Evolutionary conservation across 2,113 vertebrate species (phyloP).

Genomic region (Scalopus aquaticus): DNA sequence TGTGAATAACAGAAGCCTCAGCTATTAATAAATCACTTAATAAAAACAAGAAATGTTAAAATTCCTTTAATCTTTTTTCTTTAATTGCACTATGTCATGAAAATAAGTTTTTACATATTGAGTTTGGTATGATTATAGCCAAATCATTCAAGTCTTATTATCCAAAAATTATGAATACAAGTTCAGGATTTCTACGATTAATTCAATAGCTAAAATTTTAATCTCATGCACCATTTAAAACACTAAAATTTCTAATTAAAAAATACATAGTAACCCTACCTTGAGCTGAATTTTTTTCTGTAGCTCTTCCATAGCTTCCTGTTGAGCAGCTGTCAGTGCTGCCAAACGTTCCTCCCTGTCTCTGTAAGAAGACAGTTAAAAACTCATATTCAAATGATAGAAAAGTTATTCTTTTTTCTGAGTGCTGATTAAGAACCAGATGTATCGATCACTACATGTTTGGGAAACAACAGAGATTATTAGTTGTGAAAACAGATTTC

Average conservation of each 20-base stretch:
- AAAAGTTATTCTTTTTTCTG: neutral
- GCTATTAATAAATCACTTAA: neutral
- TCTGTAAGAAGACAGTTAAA: constrained; percentile 79
- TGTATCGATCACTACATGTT: neutral
- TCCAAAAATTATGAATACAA: neutral
- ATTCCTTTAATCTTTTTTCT: neutral
- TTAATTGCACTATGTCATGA: neutral
- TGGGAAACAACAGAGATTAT: neutral
- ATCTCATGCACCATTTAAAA: neutral
- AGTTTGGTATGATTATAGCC: neutral
- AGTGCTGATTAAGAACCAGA: neutral
- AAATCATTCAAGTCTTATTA: neutral
- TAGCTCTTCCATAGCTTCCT: constrained; percentile 98
- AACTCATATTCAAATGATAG: neutral
- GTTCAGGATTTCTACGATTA: neutral
- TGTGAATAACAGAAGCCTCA: neutral
- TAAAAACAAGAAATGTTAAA: constrained; percentile 7
- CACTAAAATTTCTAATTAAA: neutral
- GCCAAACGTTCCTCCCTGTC: constrained; percentile 97
- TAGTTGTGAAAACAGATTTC: neutral
- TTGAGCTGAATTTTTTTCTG: constrained; percentile 99
- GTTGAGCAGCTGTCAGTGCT: constrained; percentile 97
- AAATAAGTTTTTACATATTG: neutral
- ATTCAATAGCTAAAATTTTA: neutral
- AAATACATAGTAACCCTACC: constrained; percentile 77